phyloP scores from a whole-genome alignment of 2,888 invertebrate genomes.

The Acanthosepion esculentum region DNA sequence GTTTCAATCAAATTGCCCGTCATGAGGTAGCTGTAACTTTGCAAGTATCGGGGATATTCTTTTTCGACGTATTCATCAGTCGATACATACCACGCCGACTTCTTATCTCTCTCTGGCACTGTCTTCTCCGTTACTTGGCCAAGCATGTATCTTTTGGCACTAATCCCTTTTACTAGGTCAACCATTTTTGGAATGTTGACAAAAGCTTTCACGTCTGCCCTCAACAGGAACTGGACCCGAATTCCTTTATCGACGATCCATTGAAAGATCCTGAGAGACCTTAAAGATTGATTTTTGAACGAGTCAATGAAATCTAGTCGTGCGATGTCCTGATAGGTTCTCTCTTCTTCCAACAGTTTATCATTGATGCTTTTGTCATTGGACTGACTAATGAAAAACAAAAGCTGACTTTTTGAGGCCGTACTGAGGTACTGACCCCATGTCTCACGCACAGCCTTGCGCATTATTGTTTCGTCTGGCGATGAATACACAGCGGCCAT shows the following conservation, averaged over 20 bases:
- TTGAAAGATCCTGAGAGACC: neutral
- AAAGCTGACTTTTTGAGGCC: neutral
- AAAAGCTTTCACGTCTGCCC: neutral
- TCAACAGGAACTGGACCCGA: neutral
- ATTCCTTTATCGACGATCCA: neutral
- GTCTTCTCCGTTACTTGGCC: neutral
- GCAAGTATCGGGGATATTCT: neutral
- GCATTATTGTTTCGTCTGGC: neutral
- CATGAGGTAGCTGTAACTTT: neutral
- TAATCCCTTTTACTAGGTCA: neutral
- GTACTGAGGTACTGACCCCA: neutral
- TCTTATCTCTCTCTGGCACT: neutral
- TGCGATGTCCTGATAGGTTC: neutral
- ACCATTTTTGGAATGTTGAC: neutral
- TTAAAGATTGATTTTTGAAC: neutral
- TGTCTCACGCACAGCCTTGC: neutral
- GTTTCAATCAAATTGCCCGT: neutral
- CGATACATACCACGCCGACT: neutral
- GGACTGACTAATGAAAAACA: neutral
- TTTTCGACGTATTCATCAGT: neutral
- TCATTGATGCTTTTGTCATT: too few relatives aligned
- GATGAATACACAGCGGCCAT: too few relatives aligned
- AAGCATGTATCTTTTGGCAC: neutral
- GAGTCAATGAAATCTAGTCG: neutral
- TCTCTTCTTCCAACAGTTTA: neutral